Conservation (phyloP, 2,113 vertebrate species). For the Rhagologus leucostigma region DNA sequence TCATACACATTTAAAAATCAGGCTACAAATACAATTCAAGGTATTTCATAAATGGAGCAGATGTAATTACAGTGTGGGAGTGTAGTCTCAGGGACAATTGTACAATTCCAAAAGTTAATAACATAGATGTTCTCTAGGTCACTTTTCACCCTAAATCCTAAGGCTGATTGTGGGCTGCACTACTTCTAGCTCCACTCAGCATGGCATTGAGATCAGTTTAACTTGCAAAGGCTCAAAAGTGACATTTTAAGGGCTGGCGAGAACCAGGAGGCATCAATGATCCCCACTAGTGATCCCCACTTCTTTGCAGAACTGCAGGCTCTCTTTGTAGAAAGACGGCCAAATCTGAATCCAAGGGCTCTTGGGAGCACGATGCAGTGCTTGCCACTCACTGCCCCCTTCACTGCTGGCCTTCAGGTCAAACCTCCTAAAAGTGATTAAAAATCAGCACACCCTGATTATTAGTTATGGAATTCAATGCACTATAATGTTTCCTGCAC, state of each 20-base stretch:
- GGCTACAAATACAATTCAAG: constrained; percentile 38
- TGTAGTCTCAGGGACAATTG: neutral
- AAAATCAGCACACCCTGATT: neutral
- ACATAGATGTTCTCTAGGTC: neutral
- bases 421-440: neutral
- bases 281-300: neutral
- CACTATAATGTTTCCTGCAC: neutral
- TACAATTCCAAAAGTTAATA: neutral
- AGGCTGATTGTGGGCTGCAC: neutral
- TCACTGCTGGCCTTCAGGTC: neutral
- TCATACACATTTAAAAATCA: constrained; percentile 26
- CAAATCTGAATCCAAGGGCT: neutral
- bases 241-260: neutral
- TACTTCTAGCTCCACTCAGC: neutral
- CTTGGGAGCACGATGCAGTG: accelerated
- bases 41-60: constrained; percentile 17
- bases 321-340: neutral
- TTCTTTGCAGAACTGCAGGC: neutral
- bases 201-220: neutral
- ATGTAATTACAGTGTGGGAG: neutral
- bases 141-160: neutral
- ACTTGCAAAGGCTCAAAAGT: neutral
- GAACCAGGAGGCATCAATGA: neutral
- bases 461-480: neutral
- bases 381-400: neutral